Evolutionary conservation across 2,888 invertebrate genomes (phyloP).

Genomic region (Tanytarsus gracilentus): DNA sequence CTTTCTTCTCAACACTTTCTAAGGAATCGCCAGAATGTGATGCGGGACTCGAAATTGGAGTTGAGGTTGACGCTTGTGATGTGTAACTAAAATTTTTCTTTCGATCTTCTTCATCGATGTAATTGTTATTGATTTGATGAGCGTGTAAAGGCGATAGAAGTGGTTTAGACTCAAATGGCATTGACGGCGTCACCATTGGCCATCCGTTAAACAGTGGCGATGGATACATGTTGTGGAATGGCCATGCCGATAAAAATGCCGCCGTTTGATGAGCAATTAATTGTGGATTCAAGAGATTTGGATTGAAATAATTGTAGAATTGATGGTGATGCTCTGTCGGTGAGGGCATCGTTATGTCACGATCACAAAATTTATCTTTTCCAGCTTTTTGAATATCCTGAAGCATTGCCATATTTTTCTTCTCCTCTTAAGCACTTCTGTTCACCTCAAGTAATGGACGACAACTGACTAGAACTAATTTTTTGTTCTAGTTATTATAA

Average conservation of each 20-base stretch:
- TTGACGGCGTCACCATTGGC: background rate
- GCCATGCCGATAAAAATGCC: slow-evolving; percentile 41
- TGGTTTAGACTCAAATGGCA: background rate
- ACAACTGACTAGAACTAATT: background rate
- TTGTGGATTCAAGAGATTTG: slow-evolving; percentile 37
- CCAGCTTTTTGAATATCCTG: background rate
- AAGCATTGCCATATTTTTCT: slow-evolving; percentile 1
- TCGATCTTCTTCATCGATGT: background rate
- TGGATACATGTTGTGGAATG: slow-evolving; percentile 37
- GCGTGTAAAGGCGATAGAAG: background rate
- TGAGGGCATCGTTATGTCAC: background rate
- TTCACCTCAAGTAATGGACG: background rate
- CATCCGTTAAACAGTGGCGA: slow-evolving; percentile 36
- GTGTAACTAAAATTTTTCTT: background rate
- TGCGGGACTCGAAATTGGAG: slow-evolving; percentile 49
- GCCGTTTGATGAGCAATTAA: slow-evolving; percentile 41
- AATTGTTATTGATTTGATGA: slow-evolving; percentile 6
- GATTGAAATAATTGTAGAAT: background rate
- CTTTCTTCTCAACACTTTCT: slow-evolving; percentile 34
- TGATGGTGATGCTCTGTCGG: background rate
- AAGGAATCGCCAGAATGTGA: slow-evolving; percentile 39
- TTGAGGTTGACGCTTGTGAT: slow-evolving; percentile 42
- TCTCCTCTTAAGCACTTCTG: background rate
- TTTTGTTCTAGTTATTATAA: slow-evolving; percentile 8
- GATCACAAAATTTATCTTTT: slow-evolving; percentile 4